phyloP scores from a whole-genome alignment of 2,888 invertebrate genomes.

The Tinea semifulvella region DNA sequence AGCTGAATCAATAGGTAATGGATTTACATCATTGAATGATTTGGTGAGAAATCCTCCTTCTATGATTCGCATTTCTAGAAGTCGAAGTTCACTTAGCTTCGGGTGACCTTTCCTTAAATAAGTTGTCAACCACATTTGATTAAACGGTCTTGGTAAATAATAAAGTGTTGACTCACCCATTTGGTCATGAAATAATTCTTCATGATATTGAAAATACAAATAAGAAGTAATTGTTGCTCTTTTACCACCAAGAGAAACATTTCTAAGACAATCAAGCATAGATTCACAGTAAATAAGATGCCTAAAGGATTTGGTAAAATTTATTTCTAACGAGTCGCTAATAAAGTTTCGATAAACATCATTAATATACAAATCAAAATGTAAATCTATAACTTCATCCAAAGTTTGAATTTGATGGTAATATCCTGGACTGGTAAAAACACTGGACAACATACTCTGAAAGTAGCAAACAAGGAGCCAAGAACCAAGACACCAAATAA shows the following conservation, averaged over 20 bases:
- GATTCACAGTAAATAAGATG: conserved; percentile 1
- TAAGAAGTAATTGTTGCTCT: conserved; percentile 9
- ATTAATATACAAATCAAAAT: conserved; percentile 6
- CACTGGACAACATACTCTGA: conserved; percentile 7
- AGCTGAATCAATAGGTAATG: background rate
- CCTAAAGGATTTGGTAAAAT: conserved; percentile 2
- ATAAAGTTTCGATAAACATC: background rate
- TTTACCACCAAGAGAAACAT: conserved; percentile 13
- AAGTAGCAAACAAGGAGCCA: conserved; percentile 9
- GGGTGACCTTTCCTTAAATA: conserved; percentile 10
- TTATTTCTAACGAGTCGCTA: background rate
- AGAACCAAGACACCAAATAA: background rate
- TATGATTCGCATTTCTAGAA: conserved; percentile 11
- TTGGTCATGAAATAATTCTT: conserved; percentile 2
- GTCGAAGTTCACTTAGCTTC: background rate
- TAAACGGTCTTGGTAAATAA: conserved; percentile 8
- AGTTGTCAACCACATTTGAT: conserved; percentile 10
- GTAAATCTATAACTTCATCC: background rate
- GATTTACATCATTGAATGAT: conserved; percentile 5
- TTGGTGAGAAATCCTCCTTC: conserved; percentile 10
- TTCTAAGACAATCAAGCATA: conserved; percentile 1
- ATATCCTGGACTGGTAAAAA: conserved; percentile 7
- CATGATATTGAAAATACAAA: background rate
- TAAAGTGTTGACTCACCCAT: conserved; percentile 2
- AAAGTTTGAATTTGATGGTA: conserved; percentile 13